These are phyloP conservation scores for Palythoa caribaeorum DNA, from an alignment of 92 coral and sea anemone species.

Conservation along the genomic window DNA sequence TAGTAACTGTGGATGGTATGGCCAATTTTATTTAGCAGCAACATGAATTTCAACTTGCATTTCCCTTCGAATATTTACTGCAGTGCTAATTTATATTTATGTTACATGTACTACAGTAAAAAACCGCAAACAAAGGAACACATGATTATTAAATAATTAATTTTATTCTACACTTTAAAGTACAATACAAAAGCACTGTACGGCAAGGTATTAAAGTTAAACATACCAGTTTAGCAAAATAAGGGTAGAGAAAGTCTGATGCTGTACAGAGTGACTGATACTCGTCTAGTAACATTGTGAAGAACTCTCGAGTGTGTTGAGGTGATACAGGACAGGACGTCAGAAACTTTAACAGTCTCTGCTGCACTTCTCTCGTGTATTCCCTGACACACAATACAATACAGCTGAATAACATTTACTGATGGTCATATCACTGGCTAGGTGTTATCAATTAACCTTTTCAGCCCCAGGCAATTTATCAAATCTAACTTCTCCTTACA, in stretches of 20 bases:
- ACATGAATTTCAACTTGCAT: no score
- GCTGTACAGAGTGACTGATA: constrained; percentile 85
- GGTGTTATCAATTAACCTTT: background rate
- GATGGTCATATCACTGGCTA: background rate
- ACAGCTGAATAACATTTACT: background rate
- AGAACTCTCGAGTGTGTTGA: constrained; percentile 77
- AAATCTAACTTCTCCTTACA: no score
- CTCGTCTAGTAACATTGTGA: constrained; percentile 80
- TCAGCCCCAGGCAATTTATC: no score
- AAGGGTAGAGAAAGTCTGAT: constrained; percentile 76
- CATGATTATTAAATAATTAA: background rate
- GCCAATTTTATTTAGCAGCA: no score
- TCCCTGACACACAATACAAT: constrained; percentile 58
- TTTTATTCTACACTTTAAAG: background rate
- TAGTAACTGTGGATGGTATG: no score
- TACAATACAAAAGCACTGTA: background rate
- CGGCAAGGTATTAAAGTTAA: background rate
- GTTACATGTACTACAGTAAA: no score
- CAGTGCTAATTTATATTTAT: no score
- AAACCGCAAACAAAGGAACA: background rate
- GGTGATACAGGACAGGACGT: constrained; percentile 73
- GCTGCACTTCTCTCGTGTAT: constrained; percentile 74
- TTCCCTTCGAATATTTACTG: no score
- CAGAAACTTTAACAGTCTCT: constrained; percentile 72
- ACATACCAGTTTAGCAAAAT: constrained; percentile 77